Base-by-base conservation (phyloP, 1,140 invertebrate genomes). In the Pseudomyrmex pallidus region DNA sequence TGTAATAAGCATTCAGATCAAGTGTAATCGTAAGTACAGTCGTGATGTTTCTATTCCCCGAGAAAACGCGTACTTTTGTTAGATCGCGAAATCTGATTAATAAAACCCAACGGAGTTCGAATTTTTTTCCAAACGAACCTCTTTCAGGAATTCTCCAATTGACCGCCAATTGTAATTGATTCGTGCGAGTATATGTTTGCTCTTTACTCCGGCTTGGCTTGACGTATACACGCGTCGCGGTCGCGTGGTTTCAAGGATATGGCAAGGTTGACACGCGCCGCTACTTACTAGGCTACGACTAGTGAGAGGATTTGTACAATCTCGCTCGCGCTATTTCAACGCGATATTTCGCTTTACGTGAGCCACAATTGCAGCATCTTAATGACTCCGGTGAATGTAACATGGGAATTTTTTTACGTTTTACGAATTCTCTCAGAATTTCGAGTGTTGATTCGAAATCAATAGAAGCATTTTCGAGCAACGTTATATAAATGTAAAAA, bases 211-310 rank as follows among this genome's bases (percentile, higher is more conserved):
- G 84, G 74, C 86, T 91, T 91, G 90, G 91, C 91, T 87, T 68
- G 72, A 62, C 68, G 83, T 90, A 90, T 85, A 89, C 35, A 35
- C 35, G 35, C 35, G 85, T 92, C 91, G 90, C 91, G 88, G 93
- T 93, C 92, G 93, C 93, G 93, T 92, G 92, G 90, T 93, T 93
- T 93, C 93, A 94, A 94, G 93, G 93, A 92, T 92, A 93, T 90
- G 89, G 82, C 93, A 94, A 94, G 93, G 93, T 94, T 94, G 93
- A 94, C 93, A 94, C 93, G 93, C 93, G 93, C 92, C 92, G 89
- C 88, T 86, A 90, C 90, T 93, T 90, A 88, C 90, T 7, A 35
- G 87, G 90, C 35, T 35, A 76, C 82, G 83, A 80, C 73, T 67
- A 88, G 90, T 91, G 90, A 90, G 90, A 85, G 87, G 88, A 90